Evolutionary conservation across 2,113 vertebrate genomes (phyloP).

Genomic region (Cyanoderma ruficeps): DNA sequence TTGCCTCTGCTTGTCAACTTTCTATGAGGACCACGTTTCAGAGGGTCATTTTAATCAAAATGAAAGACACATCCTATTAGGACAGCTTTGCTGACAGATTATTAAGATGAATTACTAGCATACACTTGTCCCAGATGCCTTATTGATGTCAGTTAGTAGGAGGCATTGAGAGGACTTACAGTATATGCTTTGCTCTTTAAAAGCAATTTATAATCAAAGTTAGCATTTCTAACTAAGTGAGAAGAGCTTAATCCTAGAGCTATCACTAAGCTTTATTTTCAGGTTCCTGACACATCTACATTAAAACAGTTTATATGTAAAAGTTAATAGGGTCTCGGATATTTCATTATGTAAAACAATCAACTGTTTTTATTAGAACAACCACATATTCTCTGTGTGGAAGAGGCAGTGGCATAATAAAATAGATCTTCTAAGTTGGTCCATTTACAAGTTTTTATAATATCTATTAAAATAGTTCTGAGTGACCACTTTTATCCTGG

Average conservation of each 20-base stretch:
- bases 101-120: constrained; percentile 76
- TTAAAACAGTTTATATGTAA: constrained; percentile 66
- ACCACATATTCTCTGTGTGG: constrained; percentile 12
- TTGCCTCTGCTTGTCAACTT: constrained; percentile 56
- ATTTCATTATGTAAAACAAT: constrained; percentile 45
- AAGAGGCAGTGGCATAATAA: background rate
- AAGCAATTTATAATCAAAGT: constrained; percentile 70
- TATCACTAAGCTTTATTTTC: constrained; percentile 73
- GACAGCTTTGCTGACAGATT: constrained; percentile 76
- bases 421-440: background rate
- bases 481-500: background rate
- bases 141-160: constrained; percentile 59
- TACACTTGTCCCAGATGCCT: constrained; percentile 59
- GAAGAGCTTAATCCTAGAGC: constrained; percentile 72
- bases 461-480: background rate
- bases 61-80: constrained; percentile 74
- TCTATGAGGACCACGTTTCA: constrained; percentile 54
- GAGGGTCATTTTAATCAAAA: constrained; percentile 77
- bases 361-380: constrained; percentile 29
- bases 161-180: constrained; percentile 40
- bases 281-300: constrained; percentile 48
- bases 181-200: constrained; percentile 65
- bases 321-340: constrained; percentile 68
- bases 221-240: constrained; percentile 63
- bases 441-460: background rate